These are phyloP conservation scores for Cinclus mexicanus DNA, from an alignment of 2,113 vertebrate genomes.

Conservation along the genomic window DNA sequence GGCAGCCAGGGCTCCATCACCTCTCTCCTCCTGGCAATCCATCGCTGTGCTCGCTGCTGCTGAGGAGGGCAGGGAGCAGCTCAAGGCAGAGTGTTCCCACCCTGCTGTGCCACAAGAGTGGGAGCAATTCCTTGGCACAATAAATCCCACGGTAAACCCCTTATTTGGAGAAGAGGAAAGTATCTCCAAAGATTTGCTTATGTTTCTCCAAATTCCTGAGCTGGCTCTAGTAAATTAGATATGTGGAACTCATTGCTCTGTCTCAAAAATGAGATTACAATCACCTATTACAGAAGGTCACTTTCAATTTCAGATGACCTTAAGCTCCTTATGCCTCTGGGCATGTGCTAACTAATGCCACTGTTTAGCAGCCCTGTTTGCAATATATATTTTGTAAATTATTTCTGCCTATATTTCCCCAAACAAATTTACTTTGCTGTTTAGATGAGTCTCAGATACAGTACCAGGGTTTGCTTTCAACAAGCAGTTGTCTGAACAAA, in stretches of 20 bases:
- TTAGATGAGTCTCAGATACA: neutral
- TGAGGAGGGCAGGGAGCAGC: neutral
- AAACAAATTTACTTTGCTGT: neutral
- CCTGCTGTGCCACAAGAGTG: neutral
- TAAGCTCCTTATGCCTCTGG: neutral
- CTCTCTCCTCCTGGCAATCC: neutral
- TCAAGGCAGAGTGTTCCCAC: neutral
- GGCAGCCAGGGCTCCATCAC: neutral
- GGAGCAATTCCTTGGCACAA: neutral
- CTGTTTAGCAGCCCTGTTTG: neutral
- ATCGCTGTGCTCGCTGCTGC: neutral
- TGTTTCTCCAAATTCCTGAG: neutral
- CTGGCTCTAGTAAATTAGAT: neutral
- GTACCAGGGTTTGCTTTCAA: neutral
- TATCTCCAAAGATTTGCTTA: neutral
- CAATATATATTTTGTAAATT: neutral
- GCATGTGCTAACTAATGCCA: neutral
- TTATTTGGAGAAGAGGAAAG: neutral
- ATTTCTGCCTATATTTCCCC: neutral
- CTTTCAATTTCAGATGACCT: neutral
- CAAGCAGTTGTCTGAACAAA: slow-evolving; percentile 7
- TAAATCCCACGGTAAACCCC: neutral
- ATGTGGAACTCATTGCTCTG: neutral
- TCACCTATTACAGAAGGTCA: neutral
- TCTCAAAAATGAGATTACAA: neutral